Conservation (phyloP, 2,113 vertebrate species). For the Gnathonemus echidnorhynchus region DNA sequence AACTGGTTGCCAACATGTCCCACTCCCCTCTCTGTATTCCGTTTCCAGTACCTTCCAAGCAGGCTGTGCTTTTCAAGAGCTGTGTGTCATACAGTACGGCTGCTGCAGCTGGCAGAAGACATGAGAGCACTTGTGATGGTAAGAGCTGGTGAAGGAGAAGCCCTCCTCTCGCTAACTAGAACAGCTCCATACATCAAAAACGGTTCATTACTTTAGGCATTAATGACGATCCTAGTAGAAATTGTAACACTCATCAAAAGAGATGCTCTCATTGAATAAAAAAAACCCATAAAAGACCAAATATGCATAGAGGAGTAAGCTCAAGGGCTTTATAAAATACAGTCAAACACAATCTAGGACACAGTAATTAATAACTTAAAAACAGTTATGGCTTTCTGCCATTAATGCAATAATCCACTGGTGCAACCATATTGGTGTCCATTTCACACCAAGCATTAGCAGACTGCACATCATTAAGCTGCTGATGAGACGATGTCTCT, state of each 20-base stretch:
- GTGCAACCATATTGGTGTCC: not conserved
- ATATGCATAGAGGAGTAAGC: not conserved
- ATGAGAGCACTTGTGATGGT: not conserved
- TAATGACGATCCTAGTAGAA: not conserved
- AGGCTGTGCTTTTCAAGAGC: not conserved
- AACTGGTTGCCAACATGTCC: not conserved
- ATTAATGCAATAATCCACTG: not conserved
- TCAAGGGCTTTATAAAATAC: not conserved
- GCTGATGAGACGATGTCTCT: not conserved
- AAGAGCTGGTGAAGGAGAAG: not conserved
- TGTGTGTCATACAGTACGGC: not conserved
- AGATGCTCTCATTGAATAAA: not conserved
- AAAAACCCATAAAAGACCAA: not conserved
- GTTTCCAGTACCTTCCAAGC: not conserved
- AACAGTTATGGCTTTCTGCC: not conserved
- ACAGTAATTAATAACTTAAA: constrained; percentile 7
- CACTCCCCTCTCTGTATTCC: not conserved
- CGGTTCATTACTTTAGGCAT: not conserved
- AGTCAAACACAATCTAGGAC: constrained; percentile 13
- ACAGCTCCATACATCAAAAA: not conserved
- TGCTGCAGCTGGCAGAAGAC: not conserved
- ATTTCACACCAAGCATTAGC: constrained; percentile 16
- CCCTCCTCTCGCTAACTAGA: not conserved
- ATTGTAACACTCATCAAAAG: not conserved
- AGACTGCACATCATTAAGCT: not conserved